Percentiles rank a stretch among this genome's conserved stretches.
Evolutionary conservation across 2,113 vertebrate genomes (phyloP).

Genomic region (Zosterops lateralis): DNA sequence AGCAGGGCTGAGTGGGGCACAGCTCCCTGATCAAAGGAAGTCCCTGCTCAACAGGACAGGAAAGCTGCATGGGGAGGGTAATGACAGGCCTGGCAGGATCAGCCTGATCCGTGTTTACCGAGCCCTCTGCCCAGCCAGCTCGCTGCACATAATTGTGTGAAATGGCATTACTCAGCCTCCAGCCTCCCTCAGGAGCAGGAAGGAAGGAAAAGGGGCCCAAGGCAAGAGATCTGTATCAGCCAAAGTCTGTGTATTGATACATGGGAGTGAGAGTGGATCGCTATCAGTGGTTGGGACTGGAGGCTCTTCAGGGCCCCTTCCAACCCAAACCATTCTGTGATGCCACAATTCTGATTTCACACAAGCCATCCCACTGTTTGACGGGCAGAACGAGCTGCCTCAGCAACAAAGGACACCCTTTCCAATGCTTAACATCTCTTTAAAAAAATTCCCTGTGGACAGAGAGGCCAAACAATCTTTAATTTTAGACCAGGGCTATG

Average conservation of each 20-base stretch:
- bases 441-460: not conserved
- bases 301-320: not conserved
- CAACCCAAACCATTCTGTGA: not conserved
- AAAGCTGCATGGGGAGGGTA: slow-evolving; percentile 6
- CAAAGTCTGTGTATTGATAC: not conserved
- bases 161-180: slow-evolving; percentile 56
- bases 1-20: not conserved
- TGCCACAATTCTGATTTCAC: not conserved
- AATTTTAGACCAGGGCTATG: slow-evolving; percentile 26
- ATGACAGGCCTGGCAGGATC: slow-evolving; percentile 40
- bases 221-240: slow-evolving; percentile 44
- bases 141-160: not conserved
- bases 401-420: not conserved
- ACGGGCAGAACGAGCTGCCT: not conserved
- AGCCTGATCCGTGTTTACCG: slow-evolving; percentile 20
- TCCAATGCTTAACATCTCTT: not conserved
- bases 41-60: slow-evolving; percentile 28
- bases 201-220: slow-evolving; percentile 51
- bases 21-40: slow-evolving; percentile 47
- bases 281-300: not conserved
- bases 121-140: not conserved
- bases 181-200: slow-evolving; percentile 37
- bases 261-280: not conserved
- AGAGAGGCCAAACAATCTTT: not conserved
- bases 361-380: not conserved